Conservation (phyloP, 2,888 invertebrate genomes). For the Megastigmus dorsalis region DNA sequence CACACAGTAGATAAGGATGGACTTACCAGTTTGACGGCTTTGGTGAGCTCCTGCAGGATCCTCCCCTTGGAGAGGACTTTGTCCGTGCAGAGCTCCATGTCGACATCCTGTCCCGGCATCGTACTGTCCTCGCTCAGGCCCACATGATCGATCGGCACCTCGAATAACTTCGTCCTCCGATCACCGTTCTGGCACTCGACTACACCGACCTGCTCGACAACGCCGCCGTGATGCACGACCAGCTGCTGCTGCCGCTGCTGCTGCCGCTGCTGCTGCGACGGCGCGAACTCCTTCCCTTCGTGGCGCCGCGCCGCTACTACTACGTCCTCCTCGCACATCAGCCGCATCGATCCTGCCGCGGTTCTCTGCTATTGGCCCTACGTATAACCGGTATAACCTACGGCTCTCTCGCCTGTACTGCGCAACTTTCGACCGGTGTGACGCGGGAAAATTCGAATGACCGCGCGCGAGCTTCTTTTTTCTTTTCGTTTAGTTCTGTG, state of each 20-base stretch:
- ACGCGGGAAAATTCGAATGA: constrained; percentile 30
- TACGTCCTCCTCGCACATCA: constrained; percentile 41
- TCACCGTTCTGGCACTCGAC: constrained; percentile 48
- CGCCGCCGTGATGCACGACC: too few species aligned
- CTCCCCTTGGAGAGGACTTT: constrained; percentile 71
- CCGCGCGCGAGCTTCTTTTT: not conserved
- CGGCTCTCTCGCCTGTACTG: too few species aligned
- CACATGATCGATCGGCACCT: constrained; percentile 10
- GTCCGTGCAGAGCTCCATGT: constrained; percentile 72
- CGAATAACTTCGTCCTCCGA: not conserved
- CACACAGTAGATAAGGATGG: not conserved
- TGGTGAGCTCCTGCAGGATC: constrained; percentile 72
- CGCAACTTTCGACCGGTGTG: not conserved
- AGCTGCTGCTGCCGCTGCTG: constrained; percentile 1
- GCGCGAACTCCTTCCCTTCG: constrained; percentile 12
- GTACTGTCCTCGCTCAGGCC: constrained; percentile 60
- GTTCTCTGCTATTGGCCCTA: not conserved
- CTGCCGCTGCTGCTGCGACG: constrained; percentile 28
- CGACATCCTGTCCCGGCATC: constrained; percentile 68
- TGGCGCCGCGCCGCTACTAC: constrained; percentile 26
- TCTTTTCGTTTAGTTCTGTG: not conserved
- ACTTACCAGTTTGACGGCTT: constrained; percentile 74
- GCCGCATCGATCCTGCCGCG: constrained; percentile 49
- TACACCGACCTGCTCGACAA: constrained; percentile 51
- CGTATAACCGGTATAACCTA: not conserved